phyloP scores from a whole-genome alignment of 2,113 vertebrate species.

The Chamaea fasciata region DNA sequence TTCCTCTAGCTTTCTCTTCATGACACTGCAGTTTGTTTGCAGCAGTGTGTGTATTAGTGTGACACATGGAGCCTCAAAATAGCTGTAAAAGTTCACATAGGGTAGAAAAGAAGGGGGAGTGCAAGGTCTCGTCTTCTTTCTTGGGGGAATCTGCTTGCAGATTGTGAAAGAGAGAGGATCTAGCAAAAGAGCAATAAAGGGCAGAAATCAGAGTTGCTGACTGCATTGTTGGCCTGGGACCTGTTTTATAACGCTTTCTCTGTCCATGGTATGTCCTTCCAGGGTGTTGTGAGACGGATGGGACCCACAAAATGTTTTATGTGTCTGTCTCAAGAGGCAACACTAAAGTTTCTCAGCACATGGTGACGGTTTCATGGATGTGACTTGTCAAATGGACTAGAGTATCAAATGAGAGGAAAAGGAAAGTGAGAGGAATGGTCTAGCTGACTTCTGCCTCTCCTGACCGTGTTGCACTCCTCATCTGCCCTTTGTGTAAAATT shows the following conservation, averaged over 20 bases:
- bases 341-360: not conserved
- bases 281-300: not conserved
- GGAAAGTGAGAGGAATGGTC: not conserved
- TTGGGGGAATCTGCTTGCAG: not conserved
- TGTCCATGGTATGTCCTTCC: not conserved
- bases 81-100: not conserved
- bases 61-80: not conserved
- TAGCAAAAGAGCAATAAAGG: not conserved
- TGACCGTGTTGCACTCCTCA: rapidly evolving
- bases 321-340: not conserved
- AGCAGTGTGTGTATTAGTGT: not conserved
- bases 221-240: not conserved
- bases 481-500: not conserved
- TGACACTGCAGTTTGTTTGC: not conserved
- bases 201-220: not conserved
- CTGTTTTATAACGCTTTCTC: not conserved
- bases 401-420: not conserved
- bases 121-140: not conserved
- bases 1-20: not conserved
- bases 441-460: not conserved
- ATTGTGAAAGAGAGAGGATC: not conserved
- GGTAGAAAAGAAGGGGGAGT: not conserved
- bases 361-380: not conserved
- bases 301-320: not conserved
- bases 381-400: not conserved